These are phyloP conservation scores for Meganola albula DNA, from an alignment of 2,888 invertebrate genomes.

Conservation along the genomic window DNA sequence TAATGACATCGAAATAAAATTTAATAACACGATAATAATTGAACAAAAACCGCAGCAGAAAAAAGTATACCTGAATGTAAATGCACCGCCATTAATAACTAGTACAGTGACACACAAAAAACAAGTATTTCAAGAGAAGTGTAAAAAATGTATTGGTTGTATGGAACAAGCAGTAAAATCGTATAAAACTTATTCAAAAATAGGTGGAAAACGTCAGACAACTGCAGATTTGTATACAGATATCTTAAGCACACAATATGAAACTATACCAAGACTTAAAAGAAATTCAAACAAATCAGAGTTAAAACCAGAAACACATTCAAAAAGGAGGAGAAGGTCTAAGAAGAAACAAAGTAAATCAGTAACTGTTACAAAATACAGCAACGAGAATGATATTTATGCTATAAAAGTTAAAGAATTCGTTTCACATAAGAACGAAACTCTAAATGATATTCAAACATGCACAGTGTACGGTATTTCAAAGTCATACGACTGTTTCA, in stretches of 20 bases:
- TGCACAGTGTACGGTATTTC: slow-evolving; percentile 53
- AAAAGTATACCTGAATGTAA: slow-evolving; percentile 32
- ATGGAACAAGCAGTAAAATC: slow-evolving; percentile 46
- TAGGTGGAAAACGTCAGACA: slow-evolving; percentile 15
- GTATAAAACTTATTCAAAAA: slow-evolving; percentile 22
- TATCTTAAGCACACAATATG: too few species aligned
- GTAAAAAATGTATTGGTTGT: slow-evolving; percentile 41
- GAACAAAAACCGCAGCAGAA: slow-evolving; percentile 19
- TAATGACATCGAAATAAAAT: slow-evolving; percentile 16
- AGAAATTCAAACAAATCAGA: slow-evolving; percentile 32
- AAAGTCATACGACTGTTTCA: slow-evolving; percentile 45
- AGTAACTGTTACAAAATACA: slow-evolving; percentile 50
- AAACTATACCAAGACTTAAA: slow-evolving; percentile 17
- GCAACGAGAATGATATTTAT: slow-evolving; percentile 39
- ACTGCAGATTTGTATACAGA: slow-evolving; percentile 31
- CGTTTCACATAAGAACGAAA: slow-evolving; percentile 19
- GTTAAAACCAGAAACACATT: slow-evolving; percentile 7
- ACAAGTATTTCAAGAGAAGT: slow-evolving; percentile 37
- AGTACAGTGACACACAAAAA: slow-evolving; percentile 32
- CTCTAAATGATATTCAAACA: slow-evolving; percentile 10
- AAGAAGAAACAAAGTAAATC: slow-evolving; percentile 31
- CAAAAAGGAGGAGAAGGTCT: slow-evolving; percentile 23
- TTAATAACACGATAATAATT: slow-evolving; percentile 10
- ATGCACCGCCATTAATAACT: slow-evolving; percentile 23
- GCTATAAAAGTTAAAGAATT: slow-evolving; percentile 54